Base-by-base conservation (phyloP, 2,888 invertebrate species). In the Meloe dianella region DNA sequence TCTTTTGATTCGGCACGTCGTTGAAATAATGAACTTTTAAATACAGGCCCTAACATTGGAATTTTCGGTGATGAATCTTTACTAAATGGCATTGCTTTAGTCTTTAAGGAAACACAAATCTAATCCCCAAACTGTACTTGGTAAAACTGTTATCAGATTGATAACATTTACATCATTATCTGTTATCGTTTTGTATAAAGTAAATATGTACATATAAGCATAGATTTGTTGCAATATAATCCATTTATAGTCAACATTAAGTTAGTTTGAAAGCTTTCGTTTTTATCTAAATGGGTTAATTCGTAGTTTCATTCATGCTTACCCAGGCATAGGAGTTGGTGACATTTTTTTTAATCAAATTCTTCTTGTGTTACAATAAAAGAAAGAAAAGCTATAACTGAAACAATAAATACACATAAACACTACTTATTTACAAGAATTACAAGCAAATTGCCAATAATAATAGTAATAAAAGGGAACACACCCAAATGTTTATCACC, bases 301-400 rank as follows among this genome's bases (percentile, higher is more conserved):
- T 47, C n/a, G 6, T 30, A 32, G 32, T 38, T 20, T 54, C 2
- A 27, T 61, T 71, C 75, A 76, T 75, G 78, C 83, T 83, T 83
- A 84, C 84, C 84, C 83, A 77, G 84, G 83, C 82, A 83, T 83
- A 78, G 83, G 84, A 74, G 81, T 82, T 76, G 84, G 84, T 71
- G 84, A 83, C 84, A 84, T 83, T 51, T 3, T 51, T 51, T 24
- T 12, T 51, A 24, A 22, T 22, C 12, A 24, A 74, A 76, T n/a
- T n/a, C 68, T 74, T 71, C 72, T 73, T 69, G 65, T 56, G 67
- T 63, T 68, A 69, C 70, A 74, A 73, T 75, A 71, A 67, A 71
- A 70, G 66, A 64, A 71, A 69, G 66, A 67, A 72, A 72, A 61
- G 51, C 27, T 20, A n/a, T 20, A 32, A 65, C 57, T 68, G 72